These are phyloP conservation scores for Paralichthys olivaceus DNA, from an alignment of 2,113 vertebrate species.

Conservation along the genomic window DNA sequence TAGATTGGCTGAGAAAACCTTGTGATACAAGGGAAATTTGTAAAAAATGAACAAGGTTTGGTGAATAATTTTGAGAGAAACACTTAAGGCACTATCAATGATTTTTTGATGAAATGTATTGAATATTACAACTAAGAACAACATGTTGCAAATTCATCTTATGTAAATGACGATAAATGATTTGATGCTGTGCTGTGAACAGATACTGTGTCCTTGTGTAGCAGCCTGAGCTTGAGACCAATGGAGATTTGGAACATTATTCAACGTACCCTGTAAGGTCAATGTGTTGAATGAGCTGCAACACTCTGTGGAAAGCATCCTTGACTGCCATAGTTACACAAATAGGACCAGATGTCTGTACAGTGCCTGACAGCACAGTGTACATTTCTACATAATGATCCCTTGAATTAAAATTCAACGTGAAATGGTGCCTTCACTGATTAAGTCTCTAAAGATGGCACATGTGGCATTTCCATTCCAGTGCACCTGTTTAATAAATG, in stretches of 20 bases:
- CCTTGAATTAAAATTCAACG: neutral
- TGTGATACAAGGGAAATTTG: neutral
- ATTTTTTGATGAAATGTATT: too few species aligned
- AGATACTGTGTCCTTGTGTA: too few species aligned
- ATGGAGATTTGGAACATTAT: neutral
- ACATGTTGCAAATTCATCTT: too few species aligned
- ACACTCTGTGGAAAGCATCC: neutral
- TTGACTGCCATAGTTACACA: neutral
- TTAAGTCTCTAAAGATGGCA: conserved; percentile 9
- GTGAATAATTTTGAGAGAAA: neutral
- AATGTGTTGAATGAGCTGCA: neutral
- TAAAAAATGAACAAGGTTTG: neutral
- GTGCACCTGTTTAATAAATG: conserved; percentile 21
- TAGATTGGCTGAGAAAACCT: neutral
- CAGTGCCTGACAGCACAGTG: neutral
- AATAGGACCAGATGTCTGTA: neutral
- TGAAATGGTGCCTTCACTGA: conserved; percentile 1
- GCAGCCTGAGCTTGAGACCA: neutral
- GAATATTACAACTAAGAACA: neutral
- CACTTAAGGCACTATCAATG: too few species aligned
- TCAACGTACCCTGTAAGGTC: neutral
- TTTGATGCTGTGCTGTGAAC: too few species aligned
- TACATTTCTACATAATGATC: neutral
- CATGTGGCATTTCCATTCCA: neutral
- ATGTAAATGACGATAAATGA: neutral